These are phyloP conservation scores for Enhydra lutris DNA, from an alignment of 2,113 vertebrate species.

Conservation along the genomic window DNA sequence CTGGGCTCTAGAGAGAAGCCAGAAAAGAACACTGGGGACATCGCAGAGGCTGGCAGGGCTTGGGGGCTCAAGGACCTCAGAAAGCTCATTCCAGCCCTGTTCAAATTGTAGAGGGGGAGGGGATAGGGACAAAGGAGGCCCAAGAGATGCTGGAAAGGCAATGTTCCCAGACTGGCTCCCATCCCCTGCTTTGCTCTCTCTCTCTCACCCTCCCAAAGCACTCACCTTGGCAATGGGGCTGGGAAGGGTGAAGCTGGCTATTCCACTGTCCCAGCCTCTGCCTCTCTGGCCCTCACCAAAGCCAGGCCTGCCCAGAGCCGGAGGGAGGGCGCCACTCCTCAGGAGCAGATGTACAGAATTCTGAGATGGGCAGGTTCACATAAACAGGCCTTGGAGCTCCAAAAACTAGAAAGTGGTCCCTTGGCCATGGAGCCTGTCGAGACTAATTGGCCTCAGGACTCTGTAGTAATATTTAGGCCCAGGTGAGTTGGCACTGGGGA, in stretches of 20 bases:
- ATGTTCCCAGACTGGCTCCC: not conserved
- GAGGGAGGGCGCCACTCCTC: not conserved
- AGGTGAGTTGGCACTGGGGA: not conserved
- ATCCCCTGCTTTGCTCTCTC: not conserved
- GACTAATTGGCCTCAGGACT: not conserved
- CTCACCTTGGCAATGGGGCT: not conserved
- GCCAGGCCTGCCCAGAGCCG: not conserved
- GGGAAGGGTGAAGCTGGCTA: not conserved
- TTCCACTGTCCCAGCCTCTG: not conserved
- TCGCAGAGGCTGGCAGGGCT: not conserved
- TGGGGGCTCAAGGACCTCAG: not conserved
- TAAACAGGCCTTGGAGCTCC: not conserved
- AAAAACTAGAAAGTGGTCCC: not conserved
- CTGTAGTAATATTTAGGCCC: not conserved
- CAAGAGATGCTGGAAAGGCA: not conserved
- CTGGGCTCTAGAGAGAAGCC: slow-evolving; percentile 66
- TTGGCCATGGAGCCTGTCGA: not conserved
- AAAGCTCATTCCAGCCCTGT: not conserved
- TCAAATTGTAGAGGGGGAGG: not conserved
- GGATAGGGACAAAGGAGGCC: not conserved
- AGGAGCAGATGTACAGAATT: not conserved
- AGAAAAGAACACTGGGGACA: not conserved
- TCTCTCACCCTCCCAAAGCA: not conserved
- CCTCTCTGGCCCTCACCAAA: slow-evolving; percentile 10
- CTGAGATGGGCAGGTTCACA: not conserved